phyloP scores from a whole-genome alignment of 2,113 vertebrate genomes.

The Prochilodus magdalenae region DNA sequence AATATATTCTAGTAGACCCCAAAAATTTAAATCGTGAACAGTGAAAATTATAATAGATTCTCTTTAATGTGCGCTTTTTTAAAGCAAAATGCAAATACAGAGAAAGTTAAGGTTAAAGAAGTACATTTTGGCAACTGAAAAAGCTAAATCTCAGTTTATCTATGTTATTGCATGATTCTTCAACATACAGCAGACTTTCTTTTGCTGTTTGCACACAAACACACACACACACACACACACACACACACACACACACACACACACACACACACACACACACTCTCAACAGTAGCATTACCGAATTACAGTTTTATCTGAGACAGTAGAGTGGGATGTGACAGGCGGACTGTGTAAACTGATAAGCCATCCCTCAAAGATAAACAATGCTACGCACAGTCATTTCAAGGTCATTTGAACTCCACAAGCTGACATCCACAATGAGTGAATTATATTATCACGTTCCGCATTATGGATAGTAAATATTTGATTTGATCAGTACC shows the following conservation, averaged over 20 bases:
- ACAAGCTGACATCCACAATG: conserved; percentile 14
- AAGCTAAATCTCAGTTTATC: conserved; percentile 1
- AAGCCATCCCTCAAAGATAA: conserved; percentile 56
- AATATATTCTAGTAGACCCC: too few species aligned
- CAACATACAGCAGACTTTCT: neutral
- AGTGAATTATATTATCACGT: neutral
- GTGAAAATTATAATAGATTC: too few species aligned
- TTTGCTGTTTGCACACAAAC: neutral
- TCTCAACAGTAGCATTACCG: conserved; percentile 3
- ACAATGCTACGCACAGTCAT: conserved; percentile 33
- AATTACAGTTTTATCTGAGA: conserved; percentile 52
- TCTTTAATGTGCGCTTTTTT: too few species aligned
- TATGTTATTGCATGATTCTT: neutral
- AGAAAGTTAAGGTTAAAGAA: too few species aligned
- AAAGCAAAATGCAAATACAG: too few species aligned
- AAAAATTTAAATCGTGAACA: too few species aligned
- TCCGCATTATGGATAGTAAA: conserved; percentile 1
- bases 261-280: neutral
- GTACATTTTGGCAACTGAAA: neutral
- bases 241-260: conserved; percentile 5
- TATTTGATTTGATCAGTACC: neutral
- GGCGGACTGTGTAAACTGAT: conserved; percentile 48
- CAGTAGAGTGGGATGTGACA: conserved; percentile 53
- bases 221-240: conserved; percentile 3
- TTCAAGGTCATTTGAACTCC: conserved; percentile 50